Conservation (phyloP, 2,797 vertebrate species). For the Phoxinus dragarum region DNA sequence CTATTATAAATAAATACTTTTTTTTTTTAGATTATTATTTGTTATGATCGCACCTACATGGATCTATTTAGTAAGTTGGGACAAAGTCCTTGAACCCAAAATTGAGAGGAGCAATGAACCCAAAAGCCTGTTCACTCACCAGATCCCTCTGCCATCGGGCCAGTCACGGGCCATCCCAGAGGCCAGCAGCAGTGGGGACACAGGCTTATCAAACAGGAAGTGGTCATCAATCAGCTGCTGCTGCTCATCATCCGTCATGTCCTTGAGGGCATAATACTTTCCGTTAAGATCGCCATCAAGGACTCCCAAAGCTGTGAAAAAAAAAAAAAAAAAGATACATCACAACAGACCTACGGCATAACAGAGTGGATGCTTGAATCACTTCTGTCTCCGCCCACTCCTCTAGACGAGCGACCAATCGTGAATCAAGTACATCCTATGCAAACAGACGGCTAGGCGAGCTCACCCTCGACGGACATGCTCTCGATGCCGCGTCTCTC, state of each 20-base stretch:
- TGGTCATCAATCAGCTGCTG: conserved; percentile 91
- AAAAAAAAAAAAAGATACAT: neutral
- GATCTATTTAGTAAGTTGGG: neutral
- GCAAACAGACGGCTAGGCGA: conserved; percentile 6
- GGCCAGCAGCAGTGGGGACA: conserved; percentile 86
- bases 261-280: conserved; percentile 85
- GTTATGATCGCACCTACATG: neutral
- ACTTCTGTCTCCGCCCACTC: neutral
- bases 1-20: no score
- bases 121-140: conserved; percentile 71
- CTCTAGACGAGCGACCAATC: neutral
- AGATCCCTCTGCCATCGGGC: conserved; percentile 89
- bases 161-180: conserved; percentile 90
- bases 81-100: neutral
- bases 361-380: neutral
- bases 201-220: conserved; percentile 90
- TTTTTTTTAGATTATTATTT: neutral
- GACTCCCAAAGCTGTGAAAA: conserved; percentile 76
- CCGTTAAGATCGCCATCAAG: conserved; percentile 88
- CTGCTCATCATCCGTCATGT: conserved; percentile 89
- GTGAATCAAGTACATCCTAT: neutral
- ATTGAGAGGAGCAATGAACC: neutral
- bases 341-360: neutral
- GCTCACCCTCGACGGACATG: conserved; percentile 89
- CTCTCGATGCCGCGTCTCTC: conserved; percentile 91